These are phyloP conservation scores for Pan paniscus DNA, from an alignment of 2,113 vertebrate genomes.

Conservation along the genomic window DNA sequence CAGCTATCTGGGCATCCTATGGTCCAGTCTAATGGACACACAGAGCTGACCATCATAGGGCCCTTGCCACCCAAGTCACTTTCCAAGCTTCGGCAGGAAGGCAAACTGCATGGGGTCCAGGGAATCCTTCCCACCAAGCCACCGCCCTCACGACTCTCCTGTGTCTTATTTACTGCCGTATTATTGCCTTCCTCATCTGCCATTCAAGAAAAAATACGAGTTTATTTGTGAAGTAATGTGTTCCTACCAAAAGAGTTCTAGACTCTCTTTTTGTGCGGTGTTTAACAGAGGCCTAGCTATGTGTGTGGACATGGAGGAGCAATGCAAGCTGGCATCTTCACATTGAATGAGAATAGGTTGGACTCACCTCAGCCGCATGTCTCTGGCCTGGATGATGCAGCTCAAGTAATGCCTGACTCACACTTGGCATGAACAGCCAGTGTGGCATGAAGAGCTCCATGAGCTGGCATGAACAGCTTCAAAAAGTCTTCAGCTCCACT, in stretches of 20 bases:
- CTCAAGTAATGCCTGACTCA: rapidly evolving
- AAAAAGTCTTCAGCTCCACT: neutral
- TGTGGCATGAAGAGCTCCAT: too few species aligned
- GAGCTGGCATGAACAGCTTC: neutral
- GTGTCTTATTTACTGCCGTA: neutral
- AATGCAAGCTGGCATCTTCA: neutral
- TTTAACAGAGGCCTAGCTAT: neutral
- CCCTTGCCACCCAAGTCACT: rapidly evolving
- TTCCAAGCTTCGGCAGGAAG: neutral
- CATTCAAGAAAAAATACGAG: neutral
- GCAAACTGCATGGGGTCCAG: rapidly evolving
- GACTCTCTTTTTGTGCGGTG: rapidly evolving
- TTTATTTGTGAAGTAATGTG: neutral
- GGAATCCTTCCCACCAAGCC: neutral
- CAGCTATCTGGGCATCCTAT: neutral
- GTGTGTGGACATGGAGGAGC: neutral
- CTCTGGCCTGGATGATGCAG: rapidly evolving
- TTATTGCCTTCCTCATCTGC: neutral
- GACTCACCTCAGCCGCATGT: rapidly evolving
- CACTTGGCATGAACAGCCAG: neutral
- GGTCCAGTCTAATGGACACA: too few species aligned
- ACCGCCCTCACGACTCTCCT: rapidly evolving
- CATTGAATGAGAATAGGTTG: neutral
- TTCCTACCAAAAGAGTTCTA: neutral
- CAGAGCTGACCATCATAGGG: too few species aligned